Conservation (phyloP, 2,113 vertebrate species). For the Monarcha castaneiventris region DNA sequence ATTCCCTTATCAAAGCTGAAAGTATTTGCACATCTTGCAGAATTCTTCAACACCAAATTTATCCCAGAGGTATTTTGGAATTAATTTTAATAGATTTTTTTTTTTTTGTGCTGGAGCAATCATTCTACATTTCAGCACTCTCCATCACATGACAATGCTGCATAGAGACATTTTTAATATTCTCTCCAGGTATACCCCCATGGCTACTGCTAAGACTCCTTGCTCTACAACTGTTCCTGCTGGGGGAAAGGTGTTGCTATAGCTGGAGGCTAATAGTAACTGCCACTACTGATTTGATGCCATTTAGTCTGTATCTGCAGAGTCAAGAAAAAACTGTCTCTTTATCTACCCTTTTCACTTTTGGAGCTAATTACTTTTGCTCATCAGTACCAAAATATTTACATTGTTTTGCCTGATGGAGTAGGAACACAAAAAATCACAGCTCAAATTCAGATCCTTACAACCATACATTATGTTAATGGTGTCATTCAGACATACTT, state of each 20-base stretch:
- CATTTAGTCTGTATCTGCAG: neutral
- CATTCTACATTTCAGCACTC: slow-evolving; percentile 32
- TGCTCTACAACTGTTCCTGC: slow-evolving; percentile 59
- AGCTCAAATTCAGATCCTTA: neutral
- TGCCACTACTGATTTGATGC: slow-evolving; percentile 32
- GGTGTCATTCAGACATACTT: neutral
- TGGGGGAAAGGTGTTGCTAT: slow-evolving; percentile 55
- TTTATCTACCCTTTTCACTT: neutral
- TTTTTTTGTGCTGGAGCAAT: slow-evolving; percentile 17
- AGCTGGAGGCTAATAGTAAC: slow-evolving; percentile 58
- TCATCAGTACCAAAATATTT: neutral
- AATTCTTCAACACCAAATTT: slow-evolving; percentile 51
- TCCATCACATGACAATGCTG: slow-evolving; percentile 22
- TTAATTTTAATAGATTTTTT: slow-evolving; percentile 61
- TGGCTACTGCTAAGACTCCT: slow-evolving; percentile 38
- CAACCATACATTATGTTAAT: neutral
- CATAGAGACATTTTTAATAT: slow-evolving; percentile 42
- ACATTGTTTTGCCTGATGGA: neutral
- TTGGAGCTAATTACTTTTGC: neutral
- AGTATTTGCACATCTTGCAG: slow-evolving; percentile 61
- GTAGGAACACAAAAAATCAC: neutral
- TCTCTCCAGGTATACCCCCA: slow-evolving; percentile 37
- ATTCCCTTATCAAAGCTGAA: slow-evolving; percentile 43
- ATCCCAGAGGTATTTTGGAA: slow-evolving; percentile 41
- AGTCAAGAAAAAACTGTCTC: neutral